Percentiles rank a stretch among this genome's conserved stretches.
phyloP scores from a whole-genome alignment of 2,888 invertebrate genomes.

The Drosophila kokeensis region DNA sequence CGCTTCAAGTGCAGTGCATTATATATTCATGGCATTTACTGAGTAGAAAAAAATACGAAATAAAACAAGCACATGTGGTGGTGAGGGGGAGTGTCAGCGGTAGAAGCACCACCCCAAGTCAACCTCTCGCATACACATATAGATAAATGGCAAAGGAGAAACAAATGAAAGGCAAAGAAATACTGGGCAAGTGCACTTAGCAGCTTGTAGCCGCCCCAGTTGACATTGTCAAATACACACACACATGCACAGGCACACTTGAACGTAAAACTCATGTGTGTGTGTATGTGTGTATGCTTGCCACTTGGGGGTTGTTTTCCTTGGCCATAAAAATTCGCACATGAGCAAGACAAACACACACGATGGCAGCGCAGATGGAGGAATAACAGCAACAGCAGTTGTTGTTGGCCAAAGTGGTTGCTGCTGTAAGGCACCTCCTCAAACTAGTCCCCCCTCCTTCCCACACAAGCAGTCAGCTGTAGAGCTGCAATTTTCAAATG shows the following conservation, averaged over 20 bases:
- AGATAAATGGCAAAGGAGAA: conserved; percentile 50
- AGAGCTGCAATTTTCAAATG: conserved; percentile 76
- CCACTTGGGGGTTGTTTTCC: conserved; percentile 76
- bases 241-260: conserved; percentile 27
- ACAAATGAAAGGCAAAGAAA: conserved; percentile 65
- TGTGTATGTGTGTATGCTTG: conserved; percentile 35
- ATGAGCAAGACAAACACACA: conserved; percentile 55
- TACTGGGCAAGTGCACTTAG: conserved; percentile 79
- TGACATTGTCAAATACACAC: conserved; percentile 67
- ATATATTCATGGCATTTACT: conserved; percentile 71
- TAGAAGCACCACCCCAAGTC: conserved; percentile 9
- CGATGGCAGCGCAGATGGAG: conserved; percentile 56
- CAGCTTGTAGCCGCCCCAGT: conserved; percentile 76
- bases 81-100: conserved; percentile 11
- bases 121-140: neutral
- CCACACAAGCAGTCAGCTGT: conserved; percentile 13
- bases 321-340: conserved; percentile 76
- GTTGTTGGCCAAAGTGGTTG: conserved; percentile 62
- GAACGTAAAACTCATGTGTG: conserved; percentile 5
- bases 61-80: conserved; percentile 27
- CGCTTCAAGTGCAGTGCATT: conserved; percentile 77
- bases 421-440: conserved; percentile 8
- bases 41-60: conserved; percentile 23
- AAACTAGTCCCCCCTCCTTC: conserved; percentile 3
- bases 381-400: conserved; percentile 24